Percentiles rank a stretch among this genome's conserved stretches.
phyloP scores from a whole-genome alignment of 1,140 invertebrate genomes.

The Drosophila rhopaloa region DNA sequence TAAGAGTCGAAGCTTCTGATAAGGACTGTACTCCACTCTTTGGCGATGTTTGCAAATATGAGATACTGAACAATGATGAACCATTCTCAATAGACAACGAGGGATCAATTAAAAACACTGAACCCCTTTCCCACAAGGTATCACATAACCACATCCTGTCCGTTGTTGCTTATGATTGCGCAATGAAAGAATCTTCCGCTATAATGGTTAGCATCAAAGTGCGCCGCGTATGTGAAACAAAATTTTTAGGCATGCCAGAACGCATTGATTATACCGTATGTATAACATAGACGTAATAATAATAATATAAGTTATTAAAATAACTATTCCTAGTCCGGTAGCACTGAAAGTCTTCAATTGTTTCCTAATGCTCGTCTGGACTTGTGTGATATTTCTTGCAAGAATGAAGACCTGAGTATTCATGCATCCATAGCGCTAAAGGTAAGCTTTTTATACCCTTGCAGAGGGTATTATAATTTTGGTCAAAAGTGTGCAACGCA shows the following conservation, averaged over 20 bases:
- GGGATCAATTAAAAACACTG: slow-evolving; percentile 95
- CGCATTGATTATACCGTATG: slow-evolving; percentile 96
- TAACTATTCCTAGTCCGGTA: slow-evolving; percentile 53
- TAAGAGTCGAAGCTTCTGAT: slow-evolving; percentile 95
- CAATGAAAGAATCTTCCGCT: slow-evolving; percentile 94
- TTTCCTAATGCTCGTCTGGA: slow-evolving; percentile 94
- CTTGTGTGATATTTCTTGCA: slow-evolving; percentile 94
- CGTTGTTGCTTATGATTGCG: slow-evolving; percentile 98
- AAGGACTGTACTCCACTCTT: slow-evolving; percentile 96
- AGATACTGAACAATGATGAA: slow-evolving; percentile 94
- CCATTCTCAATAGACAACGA: slow-evolving; percentile 97
- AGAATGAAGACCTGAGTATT: slow-evolving; percentile 85
- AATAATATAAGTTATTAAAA: background rate
- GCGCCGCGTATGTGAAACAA: slow-evolving; percentile 78
- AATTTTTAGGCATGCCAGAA: slow-evolving; percentile 90
- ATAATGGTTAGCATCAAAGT: slow-evolving; percentile 98
- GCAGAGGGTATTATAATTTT: too few relatives aligned
- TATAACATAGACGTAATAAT: background rate
- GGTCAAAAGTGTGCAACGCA: too few relatives aligned
- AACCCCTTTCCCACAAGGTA: slow-evolving; percentile 94
- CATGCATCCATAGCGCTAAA: slow-evolving; percentile 74
- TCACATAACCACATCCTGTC: slow-evolving; percentile 98
- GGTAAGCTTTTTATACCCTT: slow-evolving; percentile 56
- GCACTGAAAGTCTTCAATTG: slow-evolving; percentile 86
- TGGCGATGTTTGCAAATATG: slow-evolving; percentile 98